phyloP scores from a whole-genome alignment of 1,140 invertebrate genomes.

The Cotesia vestalis region DNA sequence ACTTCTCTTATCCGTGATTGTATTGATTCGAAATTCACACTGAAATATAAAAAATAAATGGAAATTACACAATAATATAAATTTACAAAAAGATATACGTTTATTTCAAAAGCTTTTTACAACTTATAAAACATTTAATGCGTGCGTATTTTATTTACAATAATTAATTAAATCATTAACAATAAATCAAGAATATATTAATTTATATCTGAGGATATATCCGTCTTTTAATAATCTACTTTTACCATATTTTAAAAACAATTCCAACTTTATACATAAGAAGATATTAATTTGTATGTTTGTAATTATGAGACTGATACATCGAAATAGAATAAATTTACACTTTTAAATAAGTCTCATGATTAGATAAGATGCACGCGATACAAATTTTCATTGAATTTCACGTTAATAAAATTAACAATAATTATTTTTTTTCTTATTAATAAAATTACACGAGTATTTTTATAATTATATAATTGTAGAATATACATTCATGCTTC shows the following conservation, averaged over 20 bases:
- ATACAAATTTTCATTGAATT: background rate
- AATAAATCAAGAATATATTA: background rate
- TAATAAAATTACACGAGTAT: slow-evolving; percentile 32
- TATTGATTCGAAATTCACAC: too few relatives aligned
- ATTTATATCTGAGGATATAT: background rate
- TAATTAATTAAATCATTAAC: slow-evolving; percentile 7
- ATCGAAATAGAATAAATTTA: too few relatives aligned
- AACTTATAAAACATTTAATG: slow-evolving; percentile 17
- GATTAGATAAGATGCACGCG: too few relatives aligned
- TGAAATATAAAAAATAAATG: background rate
- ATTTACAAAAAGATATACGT: slow-evolving; percentile 16
- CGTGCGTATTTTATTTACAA: slow-evolving; percentile 25
- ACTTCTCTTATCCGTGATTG: too few relatives aligned
- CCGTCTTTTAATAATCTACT: background rate
- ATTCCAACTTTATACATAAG: background rate
- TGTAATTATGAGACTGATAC: too few relatives aligned
- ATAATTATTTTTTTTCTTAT: background rate
- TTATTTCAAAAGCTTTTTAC: slow-evolving; percentile 25
- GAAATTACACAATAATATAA: background rate
- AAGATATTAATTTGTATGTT: too few relatives aligned
- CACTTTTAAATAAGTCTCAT: too few relatives aligned
- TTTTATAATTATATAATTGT: slow-evolving; percentile 38
- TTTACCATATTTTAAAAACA: background rate
- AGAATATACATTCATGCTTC: slow-evolving; percentile 29
- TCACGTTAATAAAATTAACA: slow-evolving; percentile 29